phyloP scores from a whole-genome alignment of 2,888 invertebrate species.

The Himalopsyche japonica region DNA sequence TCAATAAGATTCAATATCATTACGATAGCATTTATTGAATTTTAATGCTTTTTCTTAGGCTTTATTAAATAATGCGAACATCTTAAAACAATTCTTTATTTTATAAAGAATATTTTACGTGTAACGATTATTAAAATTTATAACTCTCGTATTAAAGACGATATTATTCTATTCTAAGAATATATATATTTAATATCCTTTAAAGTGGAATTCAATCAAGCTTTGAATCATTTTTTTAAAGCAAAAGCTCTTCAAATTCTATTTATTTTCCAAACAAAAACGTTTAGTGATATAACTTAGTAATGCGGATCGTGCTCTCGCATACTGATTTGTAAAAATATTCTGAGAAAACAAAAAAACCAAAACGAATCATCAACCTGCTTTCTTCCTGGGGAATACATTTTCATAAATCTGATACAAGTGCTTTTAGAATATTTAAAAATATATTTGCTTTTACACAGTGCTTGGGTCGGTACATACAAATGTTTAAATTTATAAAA shows the following conservation, averaged over 20 bases:
- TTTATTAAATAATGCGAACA: no score
- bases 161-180: not conserved
- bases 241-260: not conserved
- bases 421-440: not conserved
- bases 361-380: not conserved
- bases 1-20: no score
- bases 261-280: not conserved
- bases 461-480: no score
- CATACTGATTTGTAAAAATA: conserved; percentile 17
- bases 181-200: not conserved
- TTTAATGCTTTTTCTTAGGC: no score
- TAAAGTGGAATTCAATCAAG: conserved; percentile 11
- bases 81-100: no score
- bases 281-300: not conserved
- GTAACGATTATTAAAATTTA: no score
- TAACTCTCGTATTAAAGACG: not conserved
- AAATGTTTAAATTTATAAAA: not conserved
- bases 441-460: not conserved
- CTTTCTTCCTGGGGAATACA: not conserved
- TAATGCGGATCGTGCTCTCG: not conserved
- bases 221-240: conserved; percentile 2
- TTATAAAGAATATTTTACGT: no score
- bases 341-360: not conserved
- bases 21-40: no score
- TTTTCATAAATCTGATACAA: not conserved